phyloP scores from a whole-genome alignment of 2,888 invertebrate genomes.

The Drosophila helvetica region DNA sequence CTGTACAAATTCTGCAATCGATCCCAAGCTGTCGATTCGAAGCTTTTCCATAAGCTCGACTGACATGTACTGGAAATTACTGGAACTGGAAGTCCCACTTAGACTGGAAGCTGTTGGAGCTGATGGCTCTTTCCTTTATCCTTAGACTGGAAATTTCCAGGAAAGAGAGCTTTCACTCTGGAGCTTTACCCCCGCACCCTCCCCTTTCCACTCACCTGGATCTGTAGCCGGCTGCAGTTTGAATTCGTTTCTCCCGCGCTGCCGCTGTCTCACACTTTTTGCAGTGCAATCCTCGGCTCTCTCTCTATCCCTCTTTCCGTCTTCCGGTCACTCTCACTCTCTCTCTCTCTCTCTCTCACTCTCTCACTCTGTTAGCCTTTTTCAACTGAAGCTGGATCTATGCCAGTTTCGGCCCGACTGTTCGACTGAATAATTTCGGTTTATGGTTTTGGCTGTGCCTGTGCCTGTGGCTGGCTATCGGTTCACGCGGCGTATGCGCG shows the following conservation, averaged over 20 bases:
- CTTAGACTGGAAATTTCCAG: neutral
- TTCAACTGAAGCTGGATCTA: conserved; percentile 6
- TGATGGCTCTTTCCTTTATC: neutral
- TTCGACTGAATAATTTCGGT: conserved; percentile 7
- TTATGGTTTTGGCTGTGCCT: conserved; percentile 24
- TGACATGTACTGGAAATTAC: neutral
- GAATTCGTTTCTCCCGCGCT: conserved; percentile 53
- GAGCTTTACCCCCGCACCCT: neutral
- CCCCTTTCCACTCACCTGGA: conserved; percentile 59
- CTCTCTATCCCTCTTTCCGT: neutral
- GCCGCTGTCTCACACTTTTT: conserved; percentile 44
- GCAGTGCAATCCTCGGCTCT: conserved; percentile 17
- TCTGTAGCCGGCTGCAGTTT: conserved; percentile 70
- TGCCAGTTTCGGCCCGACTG: neutral
- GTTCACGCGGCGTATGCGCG: conserved; percentile 73
- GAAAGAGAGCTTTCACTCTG: neutral
- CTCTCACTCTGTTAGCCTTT: neutral
- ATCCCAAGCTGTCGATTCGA: neutral
- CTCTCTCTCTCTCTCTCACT: neutral
- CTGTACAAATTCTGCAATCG: neutral
- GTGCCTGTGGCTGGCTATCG: conserved; percentile 10
- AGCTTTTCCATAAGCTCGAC: neutral
- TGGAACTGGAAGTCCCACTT: neutral
- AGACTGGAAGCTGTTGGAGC: neutral
- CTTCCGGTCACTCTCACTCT: conserved; percentile 5